Conservation (phyloP, 92 coral and sea anemone genomes). For the Palythoa grandiflora region DNA sequence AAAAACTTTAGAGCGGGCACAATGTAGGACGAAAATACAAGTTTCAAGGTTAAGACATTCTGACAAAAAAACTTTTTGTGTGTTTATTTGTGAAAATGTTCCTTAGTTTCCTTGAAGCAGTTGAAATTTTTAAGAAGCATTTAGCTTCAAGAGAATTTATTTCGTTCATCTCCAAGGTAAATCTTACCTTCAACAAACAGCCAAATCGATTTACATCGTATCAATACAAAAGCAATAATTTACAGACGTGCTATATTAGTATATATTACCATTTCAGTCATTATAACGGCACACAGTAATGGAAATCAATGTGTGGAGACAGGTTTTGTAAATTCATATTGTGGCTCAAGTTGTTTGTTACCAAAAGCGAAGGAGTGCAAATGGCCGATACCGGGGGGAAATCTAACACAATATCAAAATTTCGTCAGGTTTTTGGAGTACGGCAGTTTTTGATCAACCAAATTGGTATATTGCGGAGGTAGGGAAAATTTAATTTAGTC, state of each 20-base stretch:
- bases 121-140: too few relatives aligned
- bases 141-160: too few relatives aligned
- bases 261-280: not conserved
- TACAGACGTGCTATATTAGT: not conserved
- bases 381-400: not conserved
- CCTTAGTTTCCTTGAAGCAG: too few relatives aligned
- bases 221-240: not conserved
- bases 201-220: not conserved
- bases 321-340: not conserved
- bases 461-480: not conserved
- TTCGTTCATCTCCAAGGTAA: not conserved
- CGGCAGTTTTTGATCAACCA: not conserved
- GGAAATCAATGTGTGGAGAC: not conserved
- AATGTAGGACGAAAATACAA: too few relatives aligned
- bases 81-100: too few relatives aligned
- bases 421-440: not conserved
- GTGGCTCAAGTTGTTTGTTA: not conserved
- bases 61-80: too few relatives aligned
- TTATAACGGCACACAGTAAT: not conserved
- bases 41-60: too few relatives aligned
- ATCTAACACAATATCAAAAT: not conserved
- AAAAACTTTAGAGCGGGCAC: too few relatives aligned
- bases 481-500: not conserved
- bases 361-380: not conserved
- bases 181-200: not conserved